Percentiles rank a stretch among this genome's conserved stretches.
phyloP scores from a whole-genome alignment of 2,113 vertebrate genomes.

The Sebastes fasciatus region DNA sequence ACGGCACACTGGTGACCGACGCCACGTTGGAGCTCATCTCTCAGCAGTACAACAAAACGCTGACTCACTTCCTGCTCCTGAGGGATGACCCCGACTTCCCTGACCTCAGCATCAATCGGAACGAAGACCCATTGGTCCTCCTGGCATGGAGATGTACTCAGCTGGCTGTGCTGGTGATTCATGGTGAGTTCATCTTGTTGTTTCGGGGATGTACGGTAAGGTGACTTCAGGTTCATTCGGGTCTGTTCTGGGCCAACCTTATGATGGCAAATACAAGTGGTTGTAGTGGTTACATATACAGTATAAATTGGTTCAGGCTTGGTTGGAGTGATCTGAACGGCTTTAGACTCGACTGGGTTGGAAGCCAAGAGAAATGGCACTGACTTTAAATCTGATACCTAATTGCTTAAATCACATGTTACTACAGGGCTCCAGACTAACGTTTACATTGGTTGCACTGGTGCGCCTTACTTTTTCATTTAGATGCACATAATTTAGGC shows the following conservation, averaged over 20 bases:
- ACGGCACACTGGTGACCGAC: slow-evolving; percentile 91
- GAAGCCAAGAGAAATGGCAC: background rate
- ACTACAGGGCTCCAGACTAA: too few species aligned
- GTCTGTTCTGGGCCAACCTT: background rate
- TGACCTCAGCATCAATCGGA: slow-evolving; percentile 95
- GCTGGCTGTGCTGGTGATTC: slow-evolving; percentile 90
- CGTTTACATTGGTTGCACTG: too few species aligned
- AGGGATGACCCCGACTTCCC: slow-evolving; percentile 95
- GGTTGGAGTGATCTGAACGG: background rate
- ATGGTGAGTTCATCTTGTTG: slow-evolving; percentile 63
- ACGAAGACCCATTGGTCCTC: slow-evolving; percentile 97
- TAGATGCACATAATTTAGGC: too few species aligned
- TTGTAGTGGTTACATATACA: background rate
- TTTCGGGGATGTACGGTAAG: background rate
- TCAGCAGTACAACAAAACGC: slow-evolving; percentile 97
- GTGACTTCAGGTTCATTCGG: background rate
- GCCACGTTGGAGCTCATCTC: slow-evolving; percentile 96
- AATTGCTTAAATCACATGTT: too few species aligned
- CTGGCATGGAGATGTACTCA: slow-evolving; percentile 97
- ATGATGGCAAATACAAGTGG: background rate
- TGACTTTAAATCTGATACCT: background rate
- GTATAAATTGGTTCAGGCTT: background rate
- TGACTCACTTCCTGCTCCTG: slow-evolving; percentile 97
- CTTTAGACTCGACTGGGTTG: background rate
- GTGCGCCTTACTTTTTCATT: too few species aligned